Evolutionary conservation across 2,888 invertebrate species (phyloP).

Genomic region (Watsonalla binaria): DNA sequence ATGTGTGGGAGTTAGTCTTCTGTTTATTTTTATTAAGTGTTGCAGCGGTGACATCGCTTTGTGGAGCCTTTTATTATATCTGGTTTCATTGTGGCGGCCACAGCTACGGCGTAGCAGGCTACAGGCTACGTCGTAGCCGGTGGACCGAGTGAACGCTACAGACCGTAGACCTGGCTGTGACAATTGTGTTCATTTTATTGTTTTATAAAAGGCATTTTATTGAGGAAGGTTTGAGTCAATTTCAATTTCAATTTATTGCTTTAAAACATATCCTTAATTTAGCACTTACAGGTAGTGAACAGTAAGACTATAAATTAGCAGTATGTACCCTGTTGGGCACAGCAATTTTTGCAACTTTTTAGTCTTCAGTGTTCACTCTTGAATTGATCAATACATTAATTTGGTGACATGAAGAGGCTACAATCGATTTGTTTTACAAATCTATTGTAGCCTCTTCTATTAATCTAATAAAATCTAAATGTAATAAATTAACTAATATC

Average conservation of each 20-base stretch:
- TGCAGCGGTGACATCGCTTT: background rate
- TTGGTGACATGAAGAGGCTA: too few species aligned
- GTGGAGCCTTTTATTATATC: slow-evolving; percentile 6
- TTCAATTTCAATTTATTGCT: too few species aligned
- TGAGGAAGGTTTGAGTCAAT: slow-evolving; percentile 14
- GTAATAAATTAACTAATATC: too few species aligned
- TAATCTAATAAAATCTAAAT: too few species aligned
- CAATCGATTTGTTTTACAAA: too few species aligned
- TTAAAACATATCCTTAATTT: too few species aligned
- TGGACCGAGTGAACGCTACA: slow-evolving; percentile 28
- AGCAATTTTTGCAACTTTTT: too few species aligned
- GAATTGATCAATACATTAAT: background rate
- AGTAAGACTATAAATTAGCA: too few species aligned
- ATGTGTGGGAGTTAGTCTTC: background rate
- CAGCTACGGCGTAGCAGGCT: slow-evolving; percentile 17
- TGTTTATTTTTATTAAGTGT: background rate
- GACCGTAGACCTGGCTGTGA: slow-evolving; percentile 17
- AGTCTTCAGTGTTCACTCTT: slow-evolving; percentile 13
- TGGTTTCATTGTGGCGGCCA: slow-evolving; percentile 5
- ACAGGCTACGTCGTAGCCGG: slow-evolving; percentile 21
- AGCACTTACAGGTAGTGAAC: too few species aligned
- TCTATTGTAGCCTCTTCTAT: too few species aligned
- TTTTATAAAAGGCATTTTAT: slow-evolving; percentile 16
- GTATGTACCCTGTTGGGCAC: too few species aligned
- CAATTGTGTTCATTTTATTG: slow-evolving; percentile 16